Conservation (phyloP, 2,888 invertebrate genomes). For the Suillia variegata region DNA sequence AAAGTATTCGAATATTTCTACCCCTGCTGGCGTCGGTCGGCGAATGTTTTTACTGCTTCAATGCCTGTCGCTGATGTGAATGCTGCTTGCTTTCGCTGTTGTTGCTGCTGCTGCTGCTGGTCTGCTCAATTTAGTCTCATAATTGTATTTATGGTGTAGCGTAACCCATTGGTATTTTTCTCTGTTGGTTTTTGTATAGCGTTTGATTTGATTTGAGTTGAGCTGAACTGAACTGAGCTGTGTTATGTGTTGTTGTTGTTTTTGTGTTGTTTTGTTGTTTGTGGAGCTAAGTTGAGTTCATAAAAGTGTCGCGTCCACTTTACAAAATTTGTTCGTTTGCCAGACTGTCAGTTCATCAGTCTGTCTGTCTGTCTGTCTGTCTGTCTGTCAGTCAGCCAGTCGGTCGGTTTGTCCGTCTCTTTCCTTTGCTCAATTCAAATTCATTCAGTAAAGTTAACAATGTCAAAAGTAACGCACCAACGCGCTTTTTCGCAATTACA, state of each 20-base stretch:
- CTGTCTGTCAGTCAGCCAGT: no score
- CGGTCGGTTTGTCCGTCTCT: no score
- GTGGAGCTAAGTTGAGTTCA: slow-evolving; percentile 16
- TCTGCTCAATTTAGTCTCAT: slow-evolving; percentile 53
- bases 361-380: no score
- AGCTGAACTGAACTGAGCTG: slow-evolving; percentile 4
- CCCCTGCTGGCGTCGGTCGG: slow-evolving; percentile 8
- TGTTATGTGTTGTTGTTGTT: no score
- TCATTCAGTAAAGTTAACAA: slow-evolving; percentile 7
- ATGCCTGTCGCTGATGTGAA: not conserved
- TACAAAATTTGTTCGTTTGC: not conserved
- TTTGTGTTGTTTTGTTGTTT: no score
- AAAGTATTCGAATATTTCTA: slow-evolving; percentile 1
- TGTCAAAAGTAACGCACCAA: slow-evolving; percentile 18
- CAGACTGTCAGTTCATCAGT: no score
- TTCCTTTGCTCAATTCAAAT: not conserved
- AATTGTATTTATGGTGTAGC: slow-evolving; percentile 49
- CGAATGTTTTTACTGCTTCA: not conserved
- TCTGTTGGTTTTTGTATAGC: no score
- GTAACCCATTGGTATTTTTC: slow-evolving; percentile 30
- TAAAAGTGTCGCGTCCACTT: slow-evolving; percentile 13
- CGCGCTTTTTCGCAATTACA: slow-evolving; percentile 20
- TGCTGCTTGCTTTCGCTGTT: slow-evolving; percentile 9
- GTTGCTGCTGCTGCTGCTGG: slow-evolving; percentile 26
- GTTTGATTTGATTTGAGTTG: slow-evolving; percentile 28